Conservation (phyloP, 2,797 vertebrate species). For the Nasua narica region DNA sequence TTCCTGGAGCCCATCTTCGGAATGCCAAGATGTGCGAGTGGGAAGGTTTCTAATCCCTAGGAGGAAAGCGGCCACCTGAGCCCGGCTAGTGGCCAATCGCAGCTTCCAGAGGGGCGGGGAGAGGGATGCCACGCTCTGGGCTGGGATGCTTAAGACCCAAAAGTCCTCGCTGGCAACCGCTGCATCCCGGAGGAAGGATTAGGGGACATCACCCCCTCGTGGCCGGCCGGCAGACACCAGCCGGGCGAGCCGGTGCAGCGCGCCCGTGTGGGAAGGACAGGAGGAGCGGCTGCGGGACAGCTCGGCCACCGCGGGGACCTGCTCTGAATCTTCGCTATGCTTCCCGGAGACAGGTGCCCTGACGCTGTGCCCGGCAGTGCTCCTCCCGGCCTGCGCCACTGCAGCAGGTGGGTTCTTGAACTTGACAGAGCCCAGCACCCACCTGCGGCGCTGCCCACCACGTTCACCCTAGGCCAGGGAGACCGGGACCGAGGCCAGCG, state of each 20-base stretch:
- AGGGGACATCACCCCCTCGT: constrained; percentile 31
- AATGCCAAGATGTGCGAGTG: background rate
- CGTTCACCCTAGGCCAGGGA: background rate
- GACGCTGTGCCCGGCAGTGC: too few species aligned
- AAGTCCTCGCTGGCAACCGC: rapidly evolving
- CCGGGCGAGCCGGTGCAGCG: background rate
- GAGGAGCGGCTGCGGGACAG: rapidly evolving
- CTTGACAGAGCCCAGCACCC: background rate
- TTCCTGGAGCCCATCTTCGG: background rate
- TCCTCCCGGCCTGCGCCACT: too few species aligned
- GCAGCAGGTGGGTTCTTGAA: background rate
- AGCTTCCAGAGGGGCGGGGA: background rate
- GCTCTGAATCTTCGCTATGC: too few species aligned
- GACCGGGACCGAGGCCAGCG: too few species aligned
- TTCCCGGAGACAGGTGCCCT: background rate
- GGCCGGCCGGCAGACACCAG: background rate
- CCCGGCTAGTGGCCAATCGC: rapidly evolving
- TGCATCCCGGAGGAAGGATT: background rate
- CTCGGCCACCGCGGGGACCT: rapidly evolving
- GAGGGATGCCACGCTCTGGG: too few species aligned
- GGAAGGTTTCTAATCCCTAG: background rate
- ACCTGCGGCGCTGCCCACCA: background rate
- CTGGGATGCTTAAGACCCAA: too few species aligned
- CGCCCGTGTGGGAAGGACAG: too few species aligned
- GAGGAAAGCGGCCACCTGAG: background rate